Evolutionary conservation across 2,888 invertebrate genomes (phyloP), one percentile per base, ranked within the genome.

Genomic region (Phania funesta): DNA sequence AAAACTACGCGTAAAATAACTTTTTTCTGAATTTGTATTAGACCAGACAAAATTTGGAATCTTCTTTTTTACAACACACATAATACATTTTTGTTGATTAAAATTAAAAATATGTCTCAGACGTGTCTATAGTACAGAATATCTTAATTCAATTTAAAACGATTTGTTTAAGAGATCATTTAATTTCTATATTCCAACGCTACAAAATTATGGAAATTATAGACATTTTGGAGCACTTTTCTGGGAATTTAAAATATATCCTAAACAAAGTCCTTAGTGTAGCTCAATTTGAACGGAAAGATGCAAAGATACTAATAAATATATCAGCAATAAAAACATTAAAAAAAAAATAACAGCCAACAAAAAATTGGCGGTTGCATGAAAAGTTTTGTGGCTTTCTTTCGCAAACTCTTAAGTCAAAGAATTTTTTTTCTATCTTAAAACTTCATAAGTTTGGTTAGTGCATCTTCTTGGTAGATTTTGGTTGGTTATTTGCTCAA

Each of bases 371-470:
- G 32, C 60, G 56, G 54, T 71, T 35, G 64, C 58, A 35, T 35
- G 32, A 77, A 77, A 73, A 79, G 78, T 79, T 71, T 65, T 73
- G 50, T 64, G 71, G 65, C 48, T 52, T 44, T 32, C 32, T 32
- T 29, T 38, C 3, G 2, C 16, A 32, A 48, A 79, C 65, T 50
- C 56, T 67, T 58, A 26, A 35, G 78, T 44, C 29, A 67, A 73
- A 71, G 58, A 50, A 52, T 70, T 35, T 70, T 70, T 50, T 50
- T 35, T 54, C 41, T 24, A 44, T 26, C 54, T 62, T 44, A 32
- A 60, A 76, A 76, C 68, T 76, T 76, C 58, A 60, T 22, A 24
- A 76, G 32, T 60, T 65, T 52, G 24, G 60, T 60, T 73, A n/a
- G 16, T 71, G 60, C n/a, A 24, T 26, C 29, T 56, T 56, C 20